phyloP scores from a whole-genome alignment of 2,113 vertebrate species.

The Chunga burmeisteri region DNA sequence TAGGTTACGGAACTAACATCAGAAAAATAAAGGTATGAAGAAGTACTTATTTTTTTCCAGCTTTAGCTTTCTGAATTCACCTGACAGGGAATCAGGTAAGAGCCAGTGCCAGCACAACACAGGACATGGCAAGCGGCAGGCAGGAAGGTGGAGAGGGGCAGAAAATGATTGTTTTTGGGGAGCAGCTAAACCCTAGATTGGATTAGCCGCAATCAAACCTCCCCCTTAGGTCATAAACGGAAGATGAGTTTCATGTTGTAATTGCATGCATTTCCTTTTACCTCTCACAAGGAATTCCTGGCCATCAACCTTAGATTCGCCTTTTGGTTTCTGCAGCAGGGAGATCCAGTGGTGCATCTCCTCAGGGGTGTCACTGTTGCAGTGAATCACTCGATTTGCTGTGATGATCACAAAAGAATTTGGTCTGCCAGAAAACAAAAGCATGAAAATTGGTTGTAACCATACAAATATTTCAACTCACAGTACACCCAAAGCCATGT shows the following conservation, averaged over 20 bases:
- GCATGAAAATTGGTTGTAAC: neutral
- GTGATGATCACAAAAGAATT: constrained; percentile 96
- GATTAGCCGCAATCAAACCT: neutral
- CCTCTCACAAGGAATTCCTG: constrained; percentile 92
- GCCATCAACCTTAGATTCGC: constrained; percentile 87
- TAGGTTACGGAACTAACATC: neutral
- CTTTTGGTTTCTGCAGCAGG: constrained; percentile 90
- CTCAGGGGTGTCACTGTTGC: constrained; percentile 89
- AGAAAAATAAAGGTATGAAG: neutral
- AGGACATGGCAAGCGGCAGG: neutral
- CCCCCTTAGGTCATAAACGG: neutral
- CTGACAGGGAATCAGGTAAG: neutral
- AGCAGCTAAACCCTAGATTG: neutral
- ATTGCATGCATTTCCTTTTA: constrained; percentile 28
- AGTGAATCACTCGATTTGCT: constrained; percentile 92
- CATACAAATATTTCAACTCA: neutral
- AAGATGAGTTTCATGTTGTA: neutral
- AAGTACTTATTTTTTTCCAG: neutral
- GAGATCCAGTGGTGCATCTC: constrained; percentile 97
- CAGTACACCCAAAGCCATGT: neutral
- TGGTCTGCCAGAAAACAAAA: constrained; percentile 72
- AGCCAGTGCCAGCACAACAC: neutral
- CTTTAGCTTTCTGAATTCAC: neutral
- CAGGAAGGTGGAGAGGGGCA: neutral
- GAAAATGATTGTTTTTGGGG: neutral